Percentiles rank a stretch among this genome's conserved stretches.
phyloP scores from a whole-genome alignment of 2,888 invertebrate species.

The Brenthis daphne region DNA sequence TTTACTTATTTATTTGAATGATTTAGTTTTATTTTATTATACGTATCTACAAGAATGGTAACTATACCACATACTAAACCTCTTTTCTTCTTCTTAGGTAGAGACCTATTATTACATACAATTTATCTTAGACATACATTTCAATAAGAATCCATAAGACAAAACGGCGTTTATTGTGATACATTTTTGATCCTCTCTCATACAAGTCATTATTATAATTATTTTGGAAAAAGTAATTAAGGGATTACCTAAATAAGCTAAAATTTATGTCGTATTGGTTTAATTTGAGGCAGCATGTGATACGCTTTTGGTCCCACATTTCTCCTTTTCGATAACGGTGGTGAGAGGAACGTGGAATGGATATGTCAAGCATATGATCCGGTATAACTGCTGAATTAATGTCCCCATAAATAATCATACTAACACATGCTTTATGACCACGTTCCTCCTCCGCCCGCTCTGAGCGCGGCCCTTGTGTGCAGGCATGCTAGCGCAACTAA shows the following conservation, averaged over 20 bases:
- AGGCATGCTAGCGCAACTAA: slow-evolving; percentile 94
- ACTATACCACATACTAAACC: slow-evolving; percentile 24
- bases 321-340: slow-evolving; percentile 60
- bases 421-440: slow-evolving; percentile 24
- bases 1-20: slow-evolving; percentile 4
- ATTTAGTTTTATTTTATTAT: too few relatives aligned
- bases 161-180: slow-evolving; percentile 26
- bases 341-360: slow-evolving; percentile 52
- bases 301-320: slow-evolving; percentile 66
- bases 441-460: slow-evolving; percentile 57
- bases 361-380: slow-evolving; percentile 11
- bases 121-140: slow-evolving; percentile 29
- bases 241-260: slow-evolving; percentile 9
- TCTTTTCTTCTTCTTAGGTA: slow-evolving; percentile 40
- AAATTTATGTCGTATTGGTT: slow-evolving; percentile 39
- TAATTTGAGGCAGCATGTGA: slow-evolving; percentile 70
- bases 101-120: slow-evolving; percentile 33
- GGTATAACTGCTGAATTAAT: not conserved
- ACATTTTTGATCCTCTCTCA: slow-evolving; percentile 33
- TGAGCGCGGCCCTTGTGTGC: slow-evolving; percentile 84
- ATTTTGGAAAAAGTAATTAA: slow-evolving; percentile 20
- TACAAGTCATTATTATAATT: slow-evolving; percentile 37
- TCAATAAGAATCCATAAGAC: slow-evolving; percentile 26
- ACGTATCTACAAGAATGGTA: slow-evolving; percentile 33
- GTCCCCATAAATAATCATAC: not conserved